Evolutionary conservation across 2,113 vertebrate species (phyloP), one percentile per base, ranked within the genome.

Genomic region (Oceanites oceanicus): DNA sequence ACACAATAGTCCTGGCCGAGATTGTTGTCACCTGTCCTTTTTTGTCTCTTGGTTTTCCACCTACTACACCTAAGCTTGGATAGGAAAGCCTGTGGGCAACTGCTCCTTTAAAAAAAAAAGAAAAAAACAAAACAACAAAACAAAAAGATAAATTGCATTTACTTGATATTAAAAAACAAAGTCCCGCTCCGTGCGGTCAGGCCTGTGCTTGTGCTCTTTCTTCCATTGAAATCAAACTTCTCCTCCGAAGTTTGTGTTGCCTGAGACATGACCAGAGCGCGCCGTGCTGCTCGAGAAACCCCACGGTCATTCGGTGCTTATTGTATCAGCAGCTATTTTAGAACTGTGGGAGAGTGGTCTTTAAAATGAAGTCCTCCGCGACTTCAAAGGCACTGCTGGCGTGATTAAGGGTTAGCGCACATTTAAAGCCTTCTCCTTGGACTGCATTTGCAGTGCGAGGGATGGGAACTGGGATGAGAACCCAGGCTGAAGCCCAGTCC

Each of bases 1-100:
- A 95, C 94, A 97, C 97, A 97, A 95, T 97, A 95, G 92, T 80
- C 45, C 86, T 83, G 90, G 80, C 71, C 10, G 40, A 93, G 93
- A 85, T 88, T 97, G 88, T 97, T 96, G 97, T 98, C 97, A 98
- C 98, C 98, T 98, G 98, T 98, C 95, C 96, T 94, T 96, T 95
- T 97, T 88, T 95, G 96, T 97, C 93, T 90, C 56, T 84, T 75
- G 82, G 40, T 95, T 96, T 95, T 75, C 77, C n/a, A 73, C 44
- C 62, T 56, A 61, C 71, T 92, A 74, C 79, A 94, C 78, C 90
- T 94, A 95, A 66, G 13, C 58, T 76, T 55, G 67, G 89, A 84
- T 34, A 92, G 80, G 59, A 94, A 58, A 92, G 59, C 42, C 67
- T 2, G 2, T 36, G 67, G 79, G 34, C 18, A 44, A 17, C 47